These are phyloP conservation scores for Cheilosia variabilis DNA, from an alignment of 2,888 invertebrate species.

Conservation along the genomic window DNA sequence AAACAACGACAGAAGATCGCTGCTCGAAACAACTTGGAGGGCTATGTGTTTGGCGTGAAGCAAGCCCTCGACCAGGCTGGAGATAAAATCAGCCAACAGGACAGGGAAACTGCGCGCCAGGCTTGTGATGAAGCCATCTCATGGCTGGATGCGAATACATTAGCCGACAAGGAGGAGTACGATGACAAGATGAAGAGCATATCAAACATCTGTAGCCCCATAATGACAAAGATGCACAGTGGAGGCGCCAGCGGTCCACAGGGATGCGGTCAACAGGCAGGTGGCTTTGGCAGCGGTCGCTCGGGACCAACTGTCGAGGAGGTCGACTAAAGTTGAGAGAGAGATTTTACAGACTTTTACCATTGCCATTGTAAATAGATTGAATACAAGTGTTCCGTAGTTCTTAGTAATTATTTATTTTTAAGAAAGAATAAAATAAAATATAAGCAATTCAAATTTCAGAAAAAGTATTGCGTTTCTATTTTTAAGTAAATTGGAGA, in stretches of 20 bases:
- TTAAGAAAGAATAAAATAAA: background rate
- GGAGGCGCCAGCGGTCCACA: slow-evolving; percentile 59
- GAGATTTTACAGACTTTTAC: slow-evolving; percentile 31
- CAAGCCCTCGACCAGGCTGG: slow-evolving; percentile 88
- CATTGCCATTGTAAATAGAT: background rate
- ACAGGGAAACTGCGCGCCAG: slow-evolving; percentile 87
- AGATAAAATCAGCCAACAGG: slow-evolving; percentile 86
- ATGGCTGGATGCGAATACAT: slow-evolving; percentile 90
- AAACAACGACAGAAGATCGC: slow-evolving; percentile 87
- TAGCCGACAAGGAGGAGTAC: slow-evolving; percentile 90
- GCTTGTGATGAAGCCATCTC: slow-evolving; percentile 87
- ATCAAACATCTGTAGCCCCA: slow-evolving; percentile 80
- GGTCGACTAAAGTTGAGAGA: slow-evolving; percentile 66
- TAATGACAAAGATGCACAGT: slow-evolving; percentile 76
- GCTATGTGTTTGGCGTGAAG: slow-evolving; percentile 87
- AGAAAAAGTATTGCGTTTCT: no score
- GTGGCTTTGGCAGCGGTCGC: slow-evolving; percentile 86
- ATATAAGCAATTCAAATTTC: background rate
- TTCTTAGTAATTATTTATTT: no score
- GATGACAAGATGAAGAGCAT: slow-evolving; percentile 83
- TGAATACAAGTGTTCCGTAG: no score
- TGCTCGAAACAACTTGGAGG: slow-evolving; percentile 88
- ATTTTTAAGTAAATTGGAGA: no score
- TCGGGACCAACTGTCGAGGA: slow-evolving; percentile 79
- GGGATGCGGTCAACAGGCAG: slow-evolving; percentile 84